phyloP scores from a whole-genome alignment of 2,113 vertebrate species.

The Leptodactylus fuscus region DNA sequence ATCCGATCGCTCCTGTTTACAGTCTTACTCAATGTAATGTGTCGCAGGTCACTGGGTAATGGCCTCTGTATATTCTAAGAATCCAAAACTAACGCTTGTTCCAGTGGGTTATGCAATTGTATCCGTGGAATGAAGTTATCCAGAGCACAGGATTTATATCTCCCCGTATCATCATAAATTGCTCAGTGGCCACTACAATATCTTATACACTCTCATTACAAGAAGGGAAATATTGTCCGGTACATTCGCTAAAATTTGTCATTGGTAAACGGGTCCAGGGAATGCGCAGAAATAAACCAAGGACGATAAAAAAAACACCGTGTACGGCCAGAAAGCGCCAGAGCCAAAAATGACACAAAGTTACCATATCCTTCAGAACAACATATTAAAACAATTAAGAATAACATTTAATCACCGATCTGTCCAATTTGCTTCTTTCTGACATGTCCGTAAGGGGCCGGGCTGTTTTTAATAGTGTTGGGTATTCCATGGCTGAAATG shows the following conservation, averaged over 20 bases:
- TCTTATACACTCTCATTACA: not conserved
- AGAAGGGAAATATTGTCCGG: not conserved
- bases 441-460: no score
- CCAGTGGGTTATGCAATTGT: not conserved
- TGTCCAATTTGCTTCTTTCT: no score
- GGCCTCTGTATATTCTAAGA: not conserved
- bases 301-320: not conserved
- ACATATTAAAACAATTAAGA: not conserved
- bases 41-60: constrained; percentile 8
- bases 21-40: not conserved
- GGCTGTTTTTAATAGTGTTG: no score
- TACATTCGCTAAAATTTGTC: not conserved
- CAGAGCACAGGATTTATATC: not conserved
- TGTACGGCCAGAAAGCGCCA: constrained; percentile 19
- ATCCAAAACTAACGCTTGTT: not conserved
- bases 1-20: no score
- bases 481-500: no score
- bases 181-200: not conserved
- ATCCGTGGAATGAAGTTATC: not conserved
- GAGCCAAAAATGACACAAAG: not conserved
- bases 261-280: not conserved
- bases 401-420: no score
- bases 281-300: no score
- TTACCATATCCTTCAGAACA: not conserved
- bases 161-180: not conserved